phyloP scores from a whole-genome alignment of 1,140 invertebrate genomes.

The Oncopeltus fasciatus region DNA sequence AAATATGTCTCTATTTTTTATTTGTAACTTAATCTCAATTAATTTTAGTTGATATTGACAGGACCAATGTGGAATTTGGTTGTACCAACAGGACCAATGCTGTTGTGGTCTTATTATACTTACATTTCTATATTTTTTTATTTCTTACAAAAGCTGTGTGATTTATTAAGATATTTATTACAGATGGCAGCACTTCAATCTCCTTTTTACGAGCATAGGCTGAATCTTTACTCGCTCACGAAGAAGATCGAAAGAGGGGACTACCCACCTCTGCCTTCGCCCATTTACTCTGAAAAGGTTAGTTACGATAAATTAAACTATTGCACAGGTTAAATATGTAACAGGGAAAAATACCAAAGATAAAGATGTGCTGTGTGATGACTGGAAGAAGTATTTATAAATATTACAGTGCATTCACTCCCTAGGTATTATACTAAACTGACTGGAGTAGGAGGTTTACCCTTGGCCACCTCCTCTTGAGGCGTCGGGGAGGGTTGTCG shows the following conservation, averaged over 20 bases:
- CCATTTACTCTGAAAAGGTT: conserved; percentile 46
- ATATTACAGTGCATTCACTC: background rate
- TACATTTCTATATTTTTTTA: no score
- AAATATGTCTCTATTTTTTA: no score
- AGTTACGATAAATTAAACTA: background rate
- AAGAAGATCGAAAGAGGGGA: conserved; percentile 52
- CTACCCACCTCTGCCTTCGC: conserved; percentile 48
- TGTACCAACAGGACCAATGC: no score
- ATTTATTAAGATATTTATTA: conserved; percentile 9
- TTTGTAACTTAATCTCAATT: no score
- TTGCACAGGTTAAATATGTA: background rate
- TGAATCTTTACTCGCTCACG: conserved; percentile 50
- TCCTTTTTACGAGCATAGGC: conserved; percentile 54
- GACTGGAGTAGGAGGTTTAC: no score
- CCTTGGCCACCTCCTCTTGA: no score
- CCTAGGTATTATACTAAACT: no score
- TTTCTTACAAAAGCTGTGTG: no score
- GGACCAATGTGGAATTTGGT: no score
- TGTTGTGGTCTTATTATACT: no score
- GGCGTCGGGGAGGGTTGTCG: no score
- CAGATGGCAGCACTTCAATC: conserved; percentile 55
- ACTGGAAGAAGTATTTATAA: background rate
- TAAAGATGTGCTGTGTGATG: background rate
- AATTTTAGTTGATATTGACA: no score
- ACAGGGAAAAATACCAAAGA: background rate